These are phyloP conservation scores for Spicauda simplicius DNA, from an alignment of 2,888 invertebrate genomes.

Conservation along the genomic window DNA sequence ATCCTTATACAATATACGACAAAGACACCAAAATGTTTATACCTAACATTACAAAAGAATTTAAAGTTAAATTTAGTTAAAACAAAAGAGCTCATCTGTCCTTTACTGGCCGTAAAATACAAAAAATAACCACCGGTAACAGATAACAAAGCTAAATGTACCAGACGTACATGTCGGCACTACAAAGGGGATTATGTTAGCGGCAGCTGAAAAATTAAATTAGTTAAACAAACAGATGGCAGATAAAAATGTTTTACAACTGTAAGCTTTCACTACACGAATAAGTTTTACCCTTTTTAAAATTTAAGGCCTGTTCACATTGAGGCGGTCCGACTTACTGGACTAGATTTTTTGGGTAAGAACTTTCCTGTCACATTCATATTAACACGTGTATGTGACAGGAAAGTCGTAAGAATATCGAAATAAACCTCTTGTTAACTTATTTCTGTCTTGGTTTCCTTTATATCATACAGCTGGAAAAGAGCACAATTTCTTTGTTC, in stretches of 20 bases:
- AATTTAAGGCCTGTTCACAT: not conserved
- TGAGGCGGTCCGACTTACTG: not conserved
- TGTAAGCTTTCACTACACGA: not conserved
- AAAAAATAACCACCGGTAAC: not conserved
- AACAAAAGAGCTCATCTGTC: not conserved
- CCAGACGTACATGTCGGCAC: not conserved
- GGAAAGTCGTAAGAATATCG: too few relatives aligned
- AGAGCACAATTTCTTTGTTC: too few relatives aligned
- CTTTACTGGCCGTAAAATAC: not conserved
- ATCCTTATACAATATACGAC: not conserved
- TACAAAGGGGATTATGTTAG: conserved; percentile 5
- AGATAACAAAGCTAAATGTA: not conserved
- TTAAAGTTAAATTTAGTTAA: not conserved
- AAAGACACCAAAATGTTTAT: too few relatives aligned
- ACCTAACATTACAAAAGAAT: not conserved
- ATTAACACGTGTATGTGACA: too few relatives aligned
- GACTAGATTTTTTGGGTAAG: not conserved
- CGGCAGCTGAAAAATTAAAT: not conserved
- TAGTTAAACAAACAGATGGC: conserved; percentile 5
- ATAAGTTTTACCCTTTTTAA: not conserved
- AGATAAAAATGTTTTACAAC: conserved; percentile 4
- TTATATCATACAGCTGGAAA: too few relatives aligned
- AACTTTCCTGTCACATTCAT: too few relatives aligned
- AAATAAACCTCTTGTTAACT: too few relatives aligned
- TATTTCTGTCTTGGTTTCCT: too few relatives aligned